Base-by-base conservation (phyloP, 1,140 invertebrate genomes). In the Cyphomyrmex costatus region DNA sequence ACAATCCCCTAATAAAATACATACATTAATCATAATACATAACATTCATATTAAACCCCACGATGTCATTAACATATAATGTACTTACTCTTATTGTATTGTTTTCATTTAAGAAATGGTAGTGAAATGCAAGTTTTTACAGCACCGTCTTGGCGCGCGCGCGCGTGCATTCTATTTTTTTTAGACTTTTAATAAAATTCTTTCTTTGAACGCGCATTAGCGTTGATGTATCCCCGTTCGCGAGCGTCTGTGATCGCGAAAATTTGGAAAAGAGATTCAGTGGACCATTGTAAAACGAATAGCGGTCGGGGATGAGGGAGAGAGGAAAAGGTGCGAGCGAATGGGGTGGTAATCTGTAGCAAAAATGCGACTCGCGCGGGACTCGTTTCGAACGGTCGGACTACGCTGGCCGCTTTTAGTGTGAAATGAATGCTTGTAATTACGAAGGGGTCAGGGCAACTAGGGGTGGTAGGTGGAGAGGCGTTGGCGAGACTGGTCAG, bases 371-470 rank as follows among this genome's bases (percentile, higher is more conserved):
- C 71, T 88, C 89, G 89, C 89, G 83, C 89, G 89, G 89, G 89
- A 85, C 89, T 90, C 89, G 89, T 90, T 90, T 90, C 86, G 89
- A 76, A 90, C 46, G 24, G 83, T 83, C 60, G 56, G 76, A 27
- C 60, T 66, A 70, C 53, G 86, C 76, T 84, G 61, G 77, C 86
- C 83, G 89, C 89, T 90, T 90, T 90, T 90, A 90, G 89, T 90
- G 89, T 90, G 89, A 90, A 90, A 90, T 90, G 89, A 90, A 90
- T 90, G 89, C 89, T 91, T 91, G 90, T 91, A 91, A 91, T 91
- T 91, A 92, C 91, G 90, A 89, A 61, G 65, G 73, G 61, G 80
- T 65, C 49, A 33, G 24, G 27, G 21, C 5, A 63, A 53, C 42
- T 60, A 63, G 61, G 60, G 36, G 16, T 30, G 21, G 51, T 66